These are phyloP conservation scores for Acleris laterana DNA, from an alignment of 2,888 invertebrate genomes.

Conservation along the genomic window DNA sequence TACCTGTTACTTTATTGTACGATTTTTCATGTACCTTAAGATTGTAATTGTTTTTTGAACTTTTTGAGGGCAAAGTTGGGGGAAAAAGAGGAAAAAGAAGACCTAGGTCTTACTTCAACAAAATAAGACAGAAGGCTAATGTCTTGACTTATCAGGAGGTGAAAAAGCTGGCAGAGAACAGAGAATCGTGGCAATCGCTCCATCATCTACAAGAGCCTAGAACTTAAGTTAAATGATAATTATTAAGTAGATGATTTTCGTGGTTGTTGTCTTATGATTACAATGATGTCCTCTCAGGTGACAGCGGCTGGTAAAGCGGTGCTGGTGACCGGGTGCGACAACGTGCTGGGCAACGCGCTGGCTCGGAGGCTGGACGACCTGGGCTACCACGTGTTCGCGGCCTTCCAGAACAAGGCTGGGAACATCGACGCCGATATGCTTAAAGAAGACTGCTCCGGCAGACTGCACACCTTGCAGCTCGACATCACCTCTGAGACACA, in stretches of 20 bases:
- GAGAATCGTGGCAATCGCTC: no score
- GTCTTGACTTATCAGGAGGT: no score
- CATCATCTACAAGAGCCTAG: no score
- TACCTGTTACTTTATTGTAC: no score
- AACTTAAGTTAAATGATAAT: no score
- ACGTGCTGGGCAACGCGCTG: slow-evolving; percentile 88
- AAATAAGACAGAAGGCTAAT: no score
- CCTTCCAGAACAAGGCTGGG: slow-evolving; percentile 88
- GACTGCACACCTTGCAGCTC: slow-evolving; percentile 89
- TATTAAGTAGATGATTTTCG: no score
- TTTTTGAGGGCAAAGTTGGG: no score
- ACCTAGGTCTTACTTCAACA: no score
- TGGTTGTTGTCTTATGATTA: background rate
- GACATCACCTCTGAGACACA: slow-evolving; percentile 92
- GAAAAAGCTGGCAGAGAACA: no score
- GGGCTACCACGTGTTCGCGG: slow-evolving; percentile 95
- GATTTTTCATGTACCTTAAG: background rate
- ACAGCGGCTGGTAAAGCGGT: slow-evolving; percentile 93
- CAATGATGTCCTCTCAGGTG: slow-evolving; percentile 81
- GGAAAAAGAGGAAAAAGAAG: no score
- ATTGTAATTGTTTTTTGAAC: background rate
- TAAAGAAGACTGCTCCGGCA: slow-evolving; percentile 91
- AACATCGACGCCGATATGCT: slow-evolving; percentile 89
- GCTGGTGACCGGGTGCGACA: slow-evolving; percentile 93
- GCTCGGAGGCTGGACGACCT: slow-evolving; percentile 92